Base-by-base conservation (phyloP, 2,113 vertebrate species). In the Cariama cristata region DNA sequence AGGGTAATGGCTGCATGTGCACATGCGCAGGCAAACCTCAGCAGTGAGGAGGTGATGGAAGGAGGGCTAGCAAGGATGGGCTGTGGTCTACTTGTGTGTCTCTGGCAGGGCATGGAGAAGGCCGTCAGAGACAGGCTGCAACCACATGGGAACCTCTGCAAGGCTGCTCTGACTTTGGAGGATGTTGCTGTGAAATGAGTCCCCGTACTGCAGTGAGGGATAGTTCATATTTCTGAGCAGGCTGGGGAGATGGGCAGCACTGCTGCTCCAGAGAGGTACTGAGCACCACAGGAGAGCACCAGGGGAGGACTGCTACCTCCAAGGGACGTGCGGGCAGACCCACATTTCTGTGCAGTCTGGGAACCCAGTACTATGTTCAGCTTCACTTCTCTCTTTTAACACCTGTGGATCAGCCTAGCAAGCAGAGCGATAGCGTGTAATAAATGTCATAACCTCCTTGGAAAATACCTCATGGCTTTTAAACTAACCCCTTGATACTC, bases 391-490 rank as follows among this genome's bases (percentile, higher is more conserved):
- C 26, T 79, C 58, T 92, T 71, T 62, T 63, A 50, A 49, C 60
- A 92, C 52, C 90, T 71, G 38, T 40, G 50, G 68, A 81, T 79
- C 68, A 44, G 50, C 44, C 50, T 94, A 79, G 90, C 13, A 6
- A 72, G 56, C 63, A 95, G 56, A 58, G 75, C 84, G 50, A 63
- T 6, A 77, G 23, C 4, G 0, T 59, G 9, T 55, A 79, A 81
- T 81, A 94, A 87, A 94, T 85, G 91, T 63, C 64, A 81, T 63
- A 96, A 85, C 73, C 56, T 93, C 73, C 73, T 23, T n/a, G 56
- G 86, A 84, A 95, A 94, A 95, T 42, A 75, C 32, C 60, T 89
- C 60, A 26, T 40, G 66, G 91, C 84, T 96, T 95, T 96, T 94
- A 93, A 93, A 91, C 44, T 91, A 94, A 93, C 91, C 86, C 60